Evolutionary conservation across 2,888 invertebrate genomes (phyloP), one percentile per base, ranked within the genome.

Genomic region (Plemyria rubiginata): DNA sequence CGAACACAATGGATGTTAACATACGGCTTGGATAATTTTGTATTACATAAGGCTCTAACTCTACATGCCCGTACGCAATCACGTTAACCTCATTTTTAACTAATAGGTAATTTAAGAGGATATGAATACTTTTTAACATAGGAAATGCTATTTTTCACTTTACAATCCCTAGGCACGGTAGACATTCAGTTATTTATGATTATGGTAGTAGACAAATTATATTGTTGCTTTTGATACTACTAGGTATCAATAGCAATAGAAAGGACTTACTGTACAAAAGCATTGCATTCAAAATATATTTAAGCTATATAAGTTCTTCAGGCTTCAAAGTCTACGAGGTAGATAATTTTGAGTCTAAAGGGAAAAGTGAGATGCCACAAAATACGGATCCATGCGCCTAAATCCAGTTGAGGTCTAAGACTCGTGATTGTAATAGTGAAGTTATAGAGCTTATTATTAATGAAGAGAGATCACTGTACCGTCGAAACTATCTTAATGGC

Each of bases 1-100:
- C 80, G 81, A 77, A 79, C 56, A 92, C 92, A 92, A 92, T 91
- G 79, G 90, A 85, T 77, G 85, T 85, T 87, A 88, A 88, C 86
- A 85, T 85, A 86, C 85, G 82, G 75, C 80, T 84, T 46, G 29
- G 81, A 88, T 90, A 90, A 90, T 92, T 91, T 86, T 75, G 80
- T 82, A 80, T 90, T 90, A 90, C 86, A 85, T 88, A 88, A 90
- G 45, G 11, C 2, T 45, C 11, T 45, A 11, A 16, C 8, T 9
- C 16, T 16, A 45, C 16, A 9, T 45, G 16, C 45, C 45, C 16
- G 45, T 45, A 45, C 16, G 11, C 16, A 45, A 45, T 16, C 45
- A 45, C 45, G 8, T 16, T 11, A n/a, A 11, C 1, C 36, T 11
- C 36, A 38, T 38, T n/a, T n/a, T n/a, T n/a, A n/a, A n/a, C n/a